Evolutionary conservation across 2,113 vertebrate species (phyloP), one percentile per base, ranked within the genome.

Genomic region (Ranitomeya variabilis): DNA sequence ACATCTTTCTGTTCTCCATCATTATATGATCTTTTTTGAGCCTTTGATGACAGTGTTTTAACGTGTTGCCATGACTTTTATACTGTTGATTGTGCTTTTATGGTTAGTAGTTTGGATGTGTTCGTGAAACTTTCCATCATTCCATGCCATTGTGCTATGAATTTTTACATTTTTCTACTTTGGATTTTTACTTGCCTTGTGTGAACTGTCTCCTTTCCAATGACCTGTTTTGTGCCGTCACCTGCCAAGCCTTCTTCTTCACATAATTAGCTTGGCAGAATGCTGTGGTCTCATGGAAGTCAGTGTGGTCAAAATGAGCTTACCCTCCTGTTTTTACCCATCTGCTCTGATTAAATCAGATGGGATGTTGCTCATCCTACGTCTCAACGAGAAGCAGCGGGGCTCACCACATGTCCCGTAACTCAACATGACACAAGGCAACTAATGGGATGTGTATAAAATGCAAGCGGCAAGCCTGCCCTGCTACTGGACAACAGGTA

Each of bases 361-460:
- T 18, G 52, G 64, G 92, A 60, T 60, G 64, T 90, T 90, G 86
- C 87, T 89, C 87, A 89, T 89, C 60, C 82, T 90, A 85, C 74
- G 87, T 90, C 90, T 89, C 92, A 93, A 91, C 87, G 66, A 93
- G 90, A 92, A 89, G 80, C 87, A 90, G 91, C 92, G 83, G 89
- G 90, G 90, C 89, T 89, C 89, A 90, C 73, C 82, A 21, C 87
- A 90, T 83, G 87, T 89, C 89, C 57, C 90, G 88, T 92, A 92
- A 93, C 89, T 83, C 86, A 90, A 90, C 89, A 90, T 77, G 89
- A 89, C 86, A 90, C 85, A 73, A 90, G 90, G 26, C 6, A 93
- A 89, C 91, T 90, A 92, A 91, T 90, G 93, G 76, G 90, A 93
- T 71, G 60, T 83, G 88, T 92, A 91, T 91, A 90, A 92, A 92